phyloP scores from a whole-genome alignment of 2,113 vertebrate genomes.

The Platycercus adscitus region DNA sequence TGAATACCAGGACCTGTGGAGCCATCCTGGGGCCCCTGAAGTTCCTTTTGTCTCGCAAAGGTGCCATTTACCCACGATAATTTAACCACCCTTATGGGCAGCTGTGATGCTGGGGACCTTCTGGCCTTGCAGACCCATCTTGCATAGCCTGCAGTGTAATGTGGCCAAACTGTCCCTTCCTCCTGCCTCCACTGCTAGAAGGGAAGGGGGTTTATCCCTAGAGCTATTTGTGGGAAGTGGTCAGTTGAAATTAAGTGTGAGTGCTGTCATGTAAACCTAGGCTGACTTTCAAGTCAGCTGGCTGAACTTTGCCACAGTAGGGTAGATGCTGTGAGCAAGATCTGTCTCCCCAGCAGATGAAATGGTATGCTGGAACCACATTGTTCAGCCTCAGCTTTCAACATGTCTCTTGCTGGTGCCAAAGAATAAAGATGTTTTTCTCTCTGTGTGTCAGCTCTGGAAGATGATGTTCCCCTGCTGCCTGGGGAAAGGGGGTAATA shows the following conservation, averaged over 20 bases:
- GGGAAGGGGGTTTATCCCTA: background rate
- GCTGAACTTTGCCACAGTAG: fast-evolving
- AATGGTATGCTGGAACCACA: background rate
- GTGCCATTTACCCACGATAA: background rate
- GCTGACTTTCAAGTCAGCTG: background rate
- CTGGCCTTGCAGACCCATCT: background rate
- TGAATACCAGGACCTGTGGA: background rate
- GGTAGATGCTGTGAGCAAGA: background rate
- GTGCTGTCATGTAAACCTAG: background rate
- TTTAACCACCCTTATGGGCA: background rate
- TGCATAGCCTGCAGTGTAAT: background rate
- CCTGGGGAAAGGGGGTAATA: fast-evolving
- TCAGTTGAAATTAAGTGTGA: background rate
- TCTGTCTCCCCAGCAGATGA: background rate
- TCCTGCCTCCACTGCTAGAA: background rate
- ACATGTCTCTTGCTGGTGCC: background rate
- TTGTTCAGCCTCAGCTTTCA: background rate
- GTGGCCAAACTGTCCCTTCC: background rate
- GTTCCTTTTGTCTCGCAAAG: background rate
- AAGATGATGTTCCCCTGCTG: background rate
- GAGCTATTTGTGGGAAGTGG: background rate
- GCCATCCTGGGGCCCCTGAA: background rate
- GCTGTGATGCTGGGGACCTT: background rate
- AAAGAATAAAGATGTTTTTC: slow-evolving; percentile 30
- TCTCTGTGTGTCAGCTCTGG: background rate